Base-by-base conservation (phyloP, 1,140 invertebrate species). In the Sarcophaga peregrina region DNA sequence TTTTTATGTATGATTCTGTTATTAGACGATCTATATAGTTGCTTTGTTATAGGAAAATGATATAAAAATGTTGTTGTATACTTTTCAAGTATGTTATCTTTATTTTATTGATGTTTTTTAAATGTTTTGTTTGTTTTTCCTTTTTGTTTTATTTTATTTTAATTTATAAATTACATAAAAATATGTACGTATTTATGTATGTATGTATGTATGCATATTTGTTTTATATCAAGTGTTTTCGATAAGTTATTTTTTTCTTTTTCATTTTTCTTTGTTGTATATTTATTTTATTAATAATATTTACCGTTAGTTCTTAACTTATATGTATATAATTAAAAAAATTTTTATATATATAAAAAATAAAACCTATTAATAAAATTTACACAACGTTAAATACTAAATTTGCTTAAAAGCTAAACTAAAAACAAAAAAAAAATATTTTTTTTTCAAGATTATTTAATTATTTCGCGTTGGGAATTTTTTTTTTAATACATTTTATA, bases 331-430 rank as follows among this genome's bases (percentile, higher is more conserved):
- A 84, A 83, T 82, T 73, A 81, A 85, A 81, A 80, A 62, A 62
- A 58, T 58, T 13, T 62, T 62, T 84, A 75, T 83, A 84, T 83
- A 83, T 87, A 88, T 86, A 85, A 88, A 88, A 88, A 88, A 85
- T 87, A 86, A 88, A 88, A 86, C 87, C 88, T 88, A 88, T 81
- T 81, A 20, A 81, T 52, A 81, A 81, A 81, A 81, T 68, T 54
- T 81, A 81, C 52, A 81, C 58, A 81, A 81, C 50, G 45, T 81
- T 62, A 81, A 81, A 62, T 81, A 72, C 62, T 72, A 82, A 82
- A 73, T 72, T 82, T 82, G 15, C 62, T 82, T 58, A 72, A 25
- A 13, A 80, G 50, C 58, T 81, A 68, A 68, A 82, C 15, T 72
- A 75, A 82, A 47, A 73, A 48, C 72, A 73, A 84, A 74, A 37